phyloP scores from a whole-genome alignment of 2,797 vertebrate species.

The Chromis chromis region DNA sequence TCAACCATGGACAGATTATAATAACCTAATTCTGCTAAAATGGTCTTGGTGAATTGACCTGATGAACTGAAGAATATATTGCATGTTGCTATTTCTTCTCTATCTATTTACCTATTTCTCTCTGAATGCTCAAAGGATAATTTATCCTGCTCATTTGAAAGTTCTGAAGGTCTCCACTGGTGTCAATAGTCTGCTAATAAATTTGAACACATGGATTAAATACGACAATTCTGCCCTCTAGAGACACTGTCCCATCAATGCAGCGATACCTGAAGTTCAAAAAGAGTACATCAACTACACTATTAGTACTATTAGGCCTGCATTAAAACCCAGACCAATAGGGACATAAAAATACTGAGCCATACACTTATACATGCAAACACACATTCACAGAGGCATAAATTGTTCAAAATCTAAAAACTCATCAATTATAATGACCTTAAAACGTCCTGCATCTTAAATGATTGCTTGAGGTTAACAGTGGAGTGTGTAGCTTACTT shows the following conservation, averaged over 20 bases:
- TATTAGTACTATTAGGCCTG: background rate
- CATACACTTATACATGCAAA: too few relatives aligned
- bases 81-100: background rate
- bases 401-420: background rate
- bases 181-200: background rate
- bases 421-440: background rate
- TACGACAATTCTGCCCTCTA: constrained; percentile 56
- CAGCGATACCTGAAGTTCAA: constrained; percentile 15
- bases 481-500: background rate
- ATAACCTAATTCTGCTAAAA: background rate
- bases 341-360: too few relatives aligned
- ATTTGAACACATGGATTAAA: background rate
- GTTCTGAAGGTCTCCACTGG: background rate
- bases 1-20: background rate
- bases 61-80: constrained; percentile 2
- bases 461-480: background rate
- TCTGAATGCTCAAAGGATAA: background rate
- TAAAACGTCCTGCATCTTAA: background rate
- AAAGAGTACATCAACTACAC: background rate
- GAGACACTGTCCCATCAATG: constrained; percentile 37
- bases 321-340: background rate
- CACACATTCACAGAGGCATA: background rate
- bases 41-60: background rate
- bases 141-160: background rate
- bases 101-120: background rate